These are phyloP conservation scores for Gadus macrocephalus DNA, from an alignment of 2,113 vertebrate genomes.

Conservation along the genomic window DNA sequence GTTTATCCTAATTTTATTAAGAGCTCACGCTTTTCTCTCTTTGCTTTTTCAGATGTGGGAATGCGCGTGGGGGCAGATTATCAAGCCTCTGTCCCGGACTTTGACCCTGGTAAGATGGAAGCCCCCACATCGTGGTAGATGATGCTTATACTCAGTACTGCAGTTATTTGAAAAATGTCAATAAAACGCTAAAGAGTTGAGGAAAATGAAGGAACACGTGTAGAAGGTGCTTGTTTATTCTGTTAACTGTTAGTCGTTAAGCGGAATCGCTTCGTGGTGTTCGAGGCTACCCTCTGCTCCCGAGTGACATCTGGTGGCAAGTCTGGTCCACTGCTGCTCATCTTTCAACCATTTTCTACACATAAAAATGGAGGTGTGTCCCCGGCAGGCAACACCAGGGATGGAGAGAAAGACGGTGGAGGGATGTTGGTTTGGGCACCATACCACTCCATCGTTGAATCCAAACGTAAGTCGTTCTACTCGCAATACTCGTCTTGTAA, in stretches of 20 bases:
- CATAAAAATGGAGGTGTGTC: neutral
- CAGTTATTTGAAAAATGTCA: too few relatives aligned
- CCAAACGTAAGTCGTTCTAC: slow-evolving; percentile 80
- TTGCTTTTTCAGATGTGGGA: slow-evolving; percentile 84
- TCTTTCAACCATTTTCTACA: neutral
- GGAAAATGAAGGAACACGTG: too few relatives aligned
- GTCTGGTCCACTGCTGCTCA: neutral
- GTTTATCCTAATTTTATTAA: neutral
- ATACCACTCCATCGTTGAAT: slow-evolving; percentile 83
- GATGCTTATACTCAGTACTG: neutral
- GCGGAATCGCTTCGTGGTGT: neutral
- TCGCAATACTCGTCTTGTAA: neutral
- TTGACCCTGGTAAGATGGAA: slow-evolving; percentile 79
- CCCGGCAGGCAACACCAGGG: slow-evolving; percentile 83
- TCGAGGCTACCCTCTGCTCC: slow-evolving; percentile 2
- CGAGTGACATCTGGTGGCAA: neutral
- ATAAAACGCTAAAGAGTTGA: too few relatives aligned
- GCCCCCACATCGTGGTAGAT: neutral
- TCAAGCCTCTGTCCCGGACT: slow-evolving; percentile 91
- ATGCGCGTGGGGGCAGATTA: slow-evolving; percentile 95
- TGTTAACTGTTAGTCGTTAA: too few relatives aligned
- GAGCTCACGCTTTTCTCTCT: neutral
- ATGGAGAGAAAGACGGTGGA: slow-evolving; percentile 90
- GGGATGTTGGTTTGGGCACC: slow-evolving; percentile 99
- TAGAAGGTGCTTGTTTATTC: too few relatives aligned